Evolutionary conservation across 2,888 invertebrate species (phyloP).

Genomic region (Andrena fulva): DNA sequence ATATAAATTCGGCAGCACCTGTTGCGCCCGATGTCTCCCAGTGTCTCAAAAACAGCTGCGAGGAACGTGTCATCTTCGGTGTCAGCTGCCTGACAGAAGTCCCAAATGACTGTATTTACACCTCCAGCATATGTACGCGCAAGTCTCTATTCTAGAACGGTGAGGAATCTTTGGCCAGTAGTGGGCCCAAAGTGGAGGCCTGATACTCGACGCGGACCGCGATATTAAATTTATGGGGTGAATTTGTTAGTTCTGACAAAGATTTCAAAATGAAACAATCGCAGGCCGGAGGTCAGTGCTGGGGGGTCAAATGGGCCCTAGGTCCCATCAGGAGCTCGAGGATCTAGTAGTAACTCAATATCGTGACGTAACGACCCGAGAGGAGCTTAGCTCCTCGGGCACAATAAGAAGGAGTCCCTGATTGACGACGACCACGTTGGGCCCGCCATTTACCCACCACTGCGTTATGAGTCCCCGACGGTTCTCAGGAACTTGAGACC

Average conservation of each 20-base stretch:
- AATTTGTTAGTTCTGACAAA: no score
- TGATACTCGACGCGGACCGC: no score
- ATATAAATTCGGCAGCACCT: slow-evolving; percentile 2
- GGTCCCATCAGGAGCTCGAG: not conserved
- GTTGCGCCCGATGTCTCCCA: not conserved
- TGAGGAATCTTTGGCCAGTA: no score
- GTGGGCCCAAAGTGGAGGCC: no score
- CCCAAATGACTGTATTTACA: not conserved
- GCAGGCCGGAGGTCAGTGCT: no score
- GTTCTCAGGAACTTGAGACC: slow-evolving; percentile 81
- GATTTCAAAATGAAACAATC: no score
- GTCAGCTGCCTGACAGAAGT: not conserved
- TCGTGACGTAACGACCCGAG: slow-evolving; percentile 28
- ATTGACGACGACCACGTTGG: slow-evolving; percentile 38
- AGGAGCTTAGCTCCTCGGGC: slow-evolving; percentile 21
- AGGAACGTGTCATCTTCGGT: not conserved
- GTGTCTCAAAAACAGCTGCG: not conserved
- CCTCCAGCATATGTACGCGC: not conserved
- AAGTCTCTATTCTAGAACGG: no score
- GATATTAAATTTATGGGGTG: no score
- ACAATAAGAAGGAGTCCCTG: slow-evolving; percentile 39
- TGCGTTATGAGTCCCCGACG: slow-evolving; percentile 65
- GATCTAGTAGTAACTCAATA: slow-evolving; percentile 23
- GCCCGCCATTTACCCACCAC: slow-evolving; percentile 36
- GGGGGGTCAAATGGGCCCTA: no score